phyloP scores from a whole-genome alignment of 2,797 vertebrate species.

The Pyrocephalus nanus region DNA sequence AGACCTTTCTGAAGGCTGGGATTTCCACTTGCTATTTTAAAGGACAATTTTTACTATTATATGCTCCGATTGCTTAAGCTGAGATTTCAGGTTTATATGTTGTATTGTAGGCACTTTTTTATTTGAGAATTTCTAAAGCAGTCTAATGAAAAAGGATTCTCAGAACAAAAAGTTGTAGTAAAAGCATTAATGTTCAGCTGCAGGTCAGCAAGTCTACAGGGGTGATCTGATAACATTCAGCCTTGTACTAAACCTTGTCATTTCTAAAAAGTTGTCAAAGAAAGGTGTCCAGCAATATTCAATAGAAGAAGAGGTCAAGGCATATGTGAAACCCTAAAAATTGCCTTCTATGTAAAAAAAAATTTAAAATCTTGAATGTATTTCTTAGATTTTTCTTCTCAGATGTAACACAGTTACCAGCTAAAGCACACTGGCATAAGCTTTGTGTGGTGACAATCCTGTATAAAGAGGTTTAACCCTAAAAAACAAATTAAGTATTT shows the following conservation, averaged over 20 bases:
- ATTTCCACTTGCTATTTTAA: background rate
- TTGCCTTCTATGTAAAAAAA: background rate
- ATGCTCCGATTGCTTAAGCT: background rate
- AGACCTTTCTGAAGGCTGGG: background rate
- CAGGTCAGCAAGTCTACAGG: background rate
- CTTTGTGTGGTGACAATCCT: accelerated
- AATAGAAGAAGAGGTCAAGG: background rate
- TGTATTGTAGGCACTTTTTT: background rate
- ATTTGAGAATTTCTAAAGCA: background rate
- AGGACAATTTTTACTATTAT: background rate
- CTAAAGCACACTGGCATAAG: background rate
- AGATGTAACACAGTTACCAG: background rate
- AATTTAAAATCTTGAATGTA: background rate
- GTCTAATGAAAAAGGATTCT: background rate
- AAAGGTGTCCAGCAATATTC: background rate
- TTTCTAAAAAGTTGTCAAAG: background rate
- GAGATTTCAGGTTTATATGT: background rate
- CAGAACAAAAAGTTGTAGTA: background rate
- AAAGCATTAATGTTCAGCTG: background rate
- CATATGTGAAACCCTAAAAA: background rate
- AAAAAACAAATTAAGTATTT: background rate
- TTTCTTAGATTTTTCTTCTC: background rate
- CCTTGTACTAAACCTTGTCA: background rate
- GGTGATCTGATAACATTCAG: background rate
- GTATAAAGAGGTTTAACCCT: background rate